phyloP scores from a whole-genome alignment of 2,888 invertebrate species.

The Cylloceria caligata region DNA sequence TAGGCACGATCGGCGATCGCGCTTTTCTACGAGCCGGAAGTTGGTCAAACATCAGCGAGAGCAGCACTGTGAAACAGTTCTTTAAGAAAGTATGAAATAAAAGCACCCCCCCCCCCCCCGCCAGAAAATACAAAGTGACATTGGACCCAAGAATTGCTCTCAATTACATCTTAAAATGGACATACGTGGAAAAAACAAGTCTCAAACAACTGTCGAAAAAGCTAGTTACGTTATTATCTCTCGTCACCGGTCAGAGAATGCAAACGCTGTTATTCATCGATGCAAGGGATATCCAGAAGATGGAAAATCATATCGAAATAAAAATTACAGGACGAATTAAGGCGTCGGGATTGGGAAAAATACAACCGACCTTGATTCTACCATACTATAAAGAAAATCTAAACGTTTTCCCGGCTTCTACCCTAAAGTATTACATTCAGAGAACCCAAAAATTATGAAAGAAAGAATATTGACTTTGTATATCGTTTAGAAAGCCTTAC shows the following conservation, averaged over 20 bases:
- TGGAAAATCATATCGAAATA: constrained; percentile 26
- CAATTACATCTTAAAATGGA: constrained; percentile 37
- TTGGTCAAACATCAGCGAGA: constrained; percentile 24
- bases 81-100: constrained; percentile 59
- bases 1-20: constrained; percentile 61
- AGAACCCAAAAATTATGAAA: constrained; percentile 13
- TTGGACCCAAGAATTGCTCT: constrained; percentile 61
- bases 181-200: constrained; percentile 15
- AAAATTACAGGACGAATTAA: constrained; percentile 49
- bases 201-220: constrained; percentile 34
- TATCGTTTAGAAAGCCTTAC: constrained; percentile 44
- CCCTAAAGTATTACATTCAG: constrained; percentile 29
- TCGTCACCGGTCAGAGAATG: background rate
- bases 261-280: constrained; percentile 52
- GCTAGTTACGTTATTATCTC: constrained; percentile 15
- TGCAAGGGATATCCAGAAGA: constrained; percentile 17
- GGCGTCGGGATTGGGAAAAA: constrained; percentile 42
- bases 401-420: constrained; percentile 31
- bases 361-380: constrained; percentile 45
- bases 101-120: constrained; percentile 55
- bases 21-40: constrained; percentile 40
- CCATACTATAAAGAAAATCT: constrained; percentile 28
- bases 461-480: background rate
- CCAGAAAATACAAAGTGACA: constrained; percentile 54
- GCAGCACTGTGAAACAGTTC: constrained; percentile 37